Percentiles rank a stretch among this genome's conserved stretches.
Evolutionary conservation across 2,888 invertebrate genomes (phyloP).

Genomic region (Zaprionus lineosus): DNA sequence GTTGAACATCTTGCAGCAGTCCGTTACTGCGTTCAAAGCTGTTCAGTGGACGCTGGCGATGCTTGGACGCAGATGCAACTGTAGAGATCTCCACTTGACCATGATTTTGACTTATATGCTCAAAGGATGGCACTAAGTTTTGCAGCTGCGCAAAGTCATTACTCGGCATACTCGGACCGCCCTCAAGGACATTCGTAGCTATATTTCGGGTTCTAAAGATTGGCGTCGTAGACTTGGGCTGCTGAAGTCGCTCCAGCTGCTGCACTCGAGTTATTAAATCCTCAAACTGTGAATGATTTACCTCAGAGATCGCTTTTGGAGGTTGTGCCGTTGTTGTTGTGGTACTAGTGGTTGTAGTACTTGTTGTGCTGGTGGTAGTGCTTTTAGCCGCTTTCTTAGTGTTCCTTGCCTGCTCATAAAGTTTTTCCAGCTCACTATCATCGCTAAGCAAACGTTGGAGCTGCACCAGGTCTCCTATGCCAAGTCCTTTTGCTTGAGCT

Average conservation of each 20-base stretch:
- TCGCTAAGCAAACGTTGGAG: constrained; percentile 83
- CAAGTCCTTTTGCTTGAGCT: too few species aligned
- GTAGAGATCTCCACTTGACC: constrained; percentile 74
- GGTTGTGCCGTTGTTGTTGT: constrained; percentile 54
- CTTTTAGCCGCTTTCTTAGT: constrained; percentile 42
- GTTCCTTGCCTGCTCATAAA: constrained; percentile 78
- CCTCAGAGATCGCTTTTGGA: constrained; percentile 52
- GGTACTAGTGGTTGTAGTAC: constrained; percentile 32
- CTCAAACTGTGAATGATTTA: constrained; percentile 84
- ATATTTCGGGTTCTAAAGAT: constrained; percentile 76
- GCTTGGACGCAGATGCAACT: constrained; percentile 66
- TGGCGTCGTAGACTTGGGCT: constrained; percentile 51
- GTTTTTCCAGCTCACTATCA: constrained; percentile 79
- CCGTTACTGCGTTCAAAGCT: constrained; percentile 76
- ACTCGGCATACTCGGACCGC: constrained; percentile 50
- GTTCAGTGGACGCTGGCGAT: constrained; percentile 41
- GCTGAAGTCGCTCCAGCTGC: constrained; percentile 76
- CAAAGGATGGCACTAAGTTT: constrained; percentile 53
- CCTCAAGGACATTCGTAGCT: constrained; percentile 15
- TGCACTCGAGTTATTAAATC: constrained; percentile 83
- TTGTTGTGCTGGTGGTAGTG: constrained; percentile 28
- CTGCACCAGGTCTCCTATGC: constrained; percentile 82
- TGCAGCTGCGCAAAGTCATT: constrained; percentile 78
- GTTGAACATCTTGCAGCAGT: constrained; percentile 78
- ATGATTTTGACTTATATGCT: constrained; percentile 10